Evolutionary conservation across 2,797 vertebrate genomes (phyloP).

Genomic region (Crax fasciolata): DNA sequence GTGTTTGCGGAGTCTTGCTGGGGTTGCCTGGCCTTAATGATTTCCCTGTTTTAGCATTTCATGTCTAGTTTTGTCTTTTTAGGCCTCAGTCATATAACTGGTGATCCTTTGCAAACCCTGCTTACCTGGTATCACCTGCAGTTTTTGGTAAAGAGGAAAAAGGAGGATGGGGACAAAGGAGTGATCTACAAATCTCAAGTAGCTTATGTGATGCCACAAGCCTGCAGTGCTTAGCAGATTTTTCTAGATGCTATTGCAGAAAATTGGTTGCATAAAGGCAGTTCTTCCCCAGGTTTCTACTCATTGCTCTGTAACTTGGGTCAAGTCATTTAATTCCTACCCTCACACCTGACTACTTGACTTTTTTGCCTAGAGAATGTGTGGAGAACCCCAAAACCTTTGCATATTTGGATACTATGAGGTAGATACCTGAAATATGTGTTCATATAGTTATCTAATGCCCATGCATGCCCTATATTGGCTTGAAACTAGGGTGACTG

Average conservation of each 20-base stretch:
- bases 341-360: neutral
- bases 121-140: neutral
- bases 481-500: neutral
- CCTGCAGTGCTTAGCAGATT: neutral
- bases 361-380: neutral
- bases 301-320: neutral
- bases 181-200: neutral
- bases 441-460: neutral
- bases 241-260: neutral
- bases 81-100: neutral
- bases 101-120: neutral
- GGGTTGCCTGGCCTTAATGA: neutral
- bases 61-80: neutral
- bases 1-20: neutral
- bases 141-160: neutral
- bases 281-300: neutral
- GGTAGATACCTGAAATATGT: neutral
- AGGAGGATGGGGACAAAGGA: neutral
- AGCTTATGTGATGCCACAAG: neutral
- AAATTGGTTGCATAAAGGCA: neutral
- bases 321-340: neutral
- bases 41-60: neutral
- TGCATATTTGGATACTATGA: neutral
- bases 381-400: fast-evolving
- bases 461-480: neutral